Evolutionary conservation across 2,797 vertebrate species (phyloP).

Genomic region (Gymnocypris eckloni): DNA sequence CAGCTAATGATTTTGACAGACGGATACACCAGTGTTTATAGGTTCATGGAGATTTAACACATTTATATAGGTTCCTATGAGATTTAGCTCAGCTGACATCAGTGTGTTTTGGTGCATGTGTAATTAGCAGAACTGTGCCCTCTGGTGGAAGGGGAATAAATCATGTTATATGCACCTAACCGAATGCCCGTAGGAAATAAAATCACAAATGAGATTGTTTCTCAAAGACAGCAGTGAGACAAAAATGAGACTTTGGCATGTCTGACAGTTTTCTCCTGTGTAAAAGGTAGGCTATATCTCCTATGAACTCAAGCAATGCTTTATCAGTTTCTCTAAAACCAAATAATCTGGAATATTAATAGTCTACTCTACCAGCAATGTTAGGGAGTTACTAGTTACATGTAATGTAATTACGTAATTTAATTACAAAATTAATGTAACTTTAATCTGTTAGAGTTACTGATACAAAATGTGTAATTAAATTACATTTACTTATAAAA

Average conservation of each 20-base stretch:
- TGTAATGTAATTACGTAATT: no score
- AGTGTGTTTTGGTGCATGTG: slow-evolving; percentile 8
- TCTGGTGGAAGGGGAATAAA: slow-evolving; percentile 53
- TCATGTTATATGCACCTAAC: not conserved
- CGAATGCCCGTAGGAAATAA: not conserved
- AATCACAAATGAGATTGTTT: slow-evolving; percentile 7
- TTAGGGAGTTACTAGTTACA: no score
- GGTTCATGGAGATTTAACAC: slow-evolving; percentile 25
- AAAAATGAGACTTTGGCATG: not conserved
- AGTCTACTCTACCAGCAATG: not conserved
- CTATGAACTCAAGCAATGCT: not conserved
- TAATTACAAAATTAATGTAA: no score
- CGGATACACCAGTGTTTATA: not conserved
- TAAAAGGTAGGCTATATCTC: not conserved
- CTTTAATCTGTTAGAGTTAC: no score
- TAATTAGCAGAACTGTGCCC: slow-evolving; percentile 51
- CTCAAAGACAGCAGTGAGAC: not conserved
- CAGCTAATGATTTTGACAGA: slow-evolving; percentile 23
- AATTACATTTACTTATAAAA: no score
- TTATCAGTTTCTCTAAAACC: not conserved
- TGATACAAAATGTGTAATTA: no score
- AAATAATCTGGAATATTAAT: not conserved
- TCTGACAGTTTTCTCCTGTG: not conserved
- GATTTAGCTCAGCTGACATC: slow-evolving; percentile 11
- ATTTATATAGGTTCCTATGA: slow-evolving; percentile 11